phyloP scores from a whole-genome alignment of 2,113 vertebrate species.

The Anarhynchus alexandrinus region DNA sequence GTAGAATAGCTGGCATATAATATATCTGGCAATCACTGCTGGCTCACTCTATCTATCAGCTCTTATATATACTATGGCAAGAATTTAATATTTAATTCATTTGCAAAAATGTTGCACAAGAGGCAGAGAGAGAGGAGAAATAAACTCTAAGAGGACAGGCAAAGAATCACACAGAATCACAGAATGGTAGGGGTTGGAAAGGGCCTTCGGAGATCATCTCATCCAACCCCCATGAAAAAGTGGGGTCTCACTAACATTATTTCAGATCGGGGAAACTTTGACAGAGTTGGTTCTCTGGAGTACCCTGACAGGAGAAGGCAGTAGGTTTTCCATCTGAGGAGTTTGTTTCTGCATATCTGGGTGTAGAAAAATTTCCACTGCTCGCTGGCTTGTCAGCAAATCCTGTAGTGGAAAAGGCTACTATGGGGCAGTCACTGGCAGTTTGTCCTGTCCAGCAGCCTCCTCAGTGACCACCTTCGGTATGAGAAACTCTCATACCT shows the following conservation, averaged over 20 bases:
- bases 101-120: neutral
- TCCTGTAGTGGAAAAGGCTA: neutral
- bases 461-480: neutral
- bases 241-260: neutral
- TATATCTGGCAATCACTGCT: neutral
- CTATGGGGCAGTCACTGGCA: neutral
- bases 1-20: neutral
- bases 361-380: neutral
- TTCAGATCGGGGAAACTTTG: neutral
- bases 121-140: neutral
- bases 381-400: neutral
- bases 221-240: neutral
- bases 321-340: neutral
- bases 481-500: neutral
- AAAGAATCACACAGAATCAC: neutral
- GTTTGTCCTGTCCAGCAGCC: neutral
- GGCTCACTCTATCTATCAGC: neutral
- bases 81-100: neutral
- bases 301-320: neutral
- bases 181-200: neutral
- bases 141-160: neutral
- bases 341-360: neutral
- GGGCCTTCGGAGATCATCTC: neutral
- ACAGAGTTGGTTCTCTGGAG: rapidly evolving
- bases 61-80: neutral